These are phyloP conservation scores for Microctenopoma stevenorrisi DNA, from an alignment of 2,797 vertebrate species.

Conservation along the genomic window DNA sequence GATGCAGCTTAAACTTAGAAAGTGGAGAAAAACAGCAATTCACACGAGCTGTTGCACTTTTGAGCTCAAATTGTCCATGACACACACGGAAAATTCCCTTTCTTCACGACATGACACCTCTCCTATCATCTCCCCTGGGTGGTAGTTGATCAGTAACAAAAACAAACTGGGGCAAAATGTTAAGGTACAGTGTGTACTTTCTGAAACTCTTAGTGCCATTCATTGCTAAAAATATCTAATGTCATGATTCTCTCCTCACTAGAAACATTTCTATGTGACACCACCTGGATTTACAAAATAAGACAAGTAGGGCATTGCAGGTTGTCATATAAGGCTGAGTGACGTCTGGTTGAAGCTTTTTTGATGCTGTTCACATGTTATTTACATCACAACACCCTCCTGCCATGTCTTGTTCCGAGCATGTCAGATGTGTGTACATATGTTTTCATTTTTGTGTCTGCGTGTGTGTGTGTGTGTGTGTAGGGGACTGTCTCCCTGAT, in stretches of 20 bases:
- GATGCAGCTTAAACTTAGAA: conserved; percentile 30
- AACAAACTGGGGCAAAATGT: conserved; percentile 27
- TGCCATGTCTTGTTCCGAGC: conserved; percentile 59
- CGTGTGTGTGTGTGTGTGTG: conserved; percentile 15
- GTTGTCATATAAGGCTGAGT: conserved; percentile 68
- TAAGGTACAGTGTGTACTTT: conserved; percentile 1
- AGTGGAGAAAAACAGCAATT: conserved; percentile 32
- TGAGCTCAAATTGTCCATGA: conserved; percentile 55
- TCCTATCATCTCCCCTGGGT: conserved; percentile 23
- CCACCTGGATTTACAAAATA: conserved; percentile 64
- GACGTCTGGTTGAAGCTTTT: conserved; percentile 66
- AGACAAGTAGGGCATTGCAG: conserved; percentile 59
- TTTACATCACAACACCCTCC: conserved; percentile 70
- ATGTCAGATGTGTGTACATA: conserved; percentile 19
- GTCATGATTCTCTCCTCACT: conserved; percentile 17
- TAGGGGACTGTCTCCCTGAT: conserved; percentile 55
- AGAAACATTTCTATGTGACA: conserved; percentile 33
- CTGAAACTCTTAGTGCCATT: conserved; percentile 22
- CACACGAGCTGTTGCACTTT: conserved; percentile 46
- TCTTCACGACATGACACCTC: conserved; percentile 42
- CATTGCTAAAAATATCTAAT: conserved; percentile 42
- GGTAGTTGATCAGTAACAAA: conserved; percentile 40
- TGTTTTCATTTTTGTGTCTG: conserved; percentile 27
- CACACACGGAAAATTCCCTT: conserved; percentile 48
- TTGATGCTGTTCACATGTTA: conserved; percentile 72